A percentile compares a stretch with the other conserved stretches of the same genome.
Conservation (phyloP, 2,113 vertebrate species). For the Etheostoma cragini region DNA sequence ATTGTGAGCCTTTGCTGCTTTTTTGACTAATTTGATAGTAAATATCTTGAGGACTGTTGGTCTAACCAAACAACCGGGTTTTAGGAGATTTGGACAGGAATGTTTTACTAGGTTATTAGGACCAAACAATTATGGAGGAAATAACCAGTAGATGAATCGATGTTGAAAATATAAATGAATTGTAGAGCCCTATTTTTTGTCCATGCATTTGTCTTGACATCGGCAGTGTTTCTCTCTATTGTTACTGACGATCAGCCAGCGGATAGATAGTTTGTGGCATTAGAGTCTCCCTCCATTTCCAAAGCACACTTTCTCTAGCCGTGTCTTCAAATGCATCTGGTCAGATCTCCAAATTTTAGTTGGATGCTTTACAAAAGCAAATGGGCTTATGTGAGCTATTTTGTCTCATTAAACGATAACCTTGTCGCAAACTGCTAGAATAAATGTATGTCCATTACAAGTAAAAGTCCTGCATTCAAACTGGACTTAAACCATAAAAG, state of each 20-base stretch:
- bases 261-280: constrained; percentile 18
- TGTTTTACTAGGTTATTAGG: neutral
- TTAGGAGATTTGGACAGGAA: neutral
- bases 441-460: neutral
- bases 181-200: neutral
- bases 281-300: constrained; percentile 26
- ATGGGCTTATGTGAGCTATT: neutral
- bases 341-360: neutral
- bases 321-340: neutral
- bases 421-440: neutral
- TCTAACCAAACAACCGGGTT: neutral
- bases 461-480: neutral
- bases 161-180: neutral
- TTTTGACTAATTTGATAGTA: too few species aligned
- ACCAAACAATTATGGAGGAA: neutral
- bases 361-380: neutral
- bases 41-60: neutral
- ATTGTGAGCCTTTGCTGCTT: neutral
- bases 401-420: too few species aligned
- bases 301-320: constrained; percentile 13
- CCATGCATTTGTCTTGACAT: too few species aligned
- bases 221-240: neutral
- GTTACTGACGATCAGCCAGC: neutral
- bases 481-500: neutral
- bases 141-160: neutral